phyloP scores from a whole-genome alignment of 1,140 invertebrate genomes.

The Drosophila sucinea region DNA sequence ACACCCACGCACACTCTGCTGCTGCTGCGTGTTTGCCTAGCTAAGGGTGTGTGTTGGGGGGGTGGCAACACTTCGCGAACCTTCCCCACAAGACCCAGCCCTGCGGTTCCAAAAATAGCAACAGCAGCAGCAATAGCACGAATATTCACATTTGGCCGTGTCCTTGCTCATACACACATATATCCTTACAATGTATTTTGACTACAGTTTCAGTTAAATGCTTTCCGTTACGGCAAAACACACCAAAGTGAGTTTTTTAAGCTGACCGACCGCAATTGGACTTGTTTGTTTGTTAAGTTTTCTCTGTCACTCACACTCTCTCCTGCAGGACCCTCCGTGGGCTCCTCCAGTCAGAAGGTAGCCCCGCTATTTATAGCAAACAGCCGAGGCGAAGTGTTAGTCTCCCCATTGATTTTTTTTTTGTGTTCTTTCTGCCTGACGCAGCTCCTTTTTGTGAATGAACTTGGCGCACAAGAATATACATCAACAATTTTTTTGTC shows the following conservation, averaged over 20 bases:
- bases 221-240: constrained; percentile 10
- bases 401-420: constrained; percentile 7
- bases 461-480: constrained; percentile 54
- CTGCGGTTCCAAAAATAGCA: constrained; percentile 70
- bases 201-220: constrained; percentile 21
- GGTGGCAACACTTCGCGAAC: constrained; percentile 1
- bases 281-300: constrained; percentile 40
- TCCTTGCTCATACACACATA: constrained; percentile 13
- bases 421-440: constrained; percentile 37
- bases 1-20: not conserved
- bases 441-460: constrained; percentile 71
- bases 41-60: not conserved
- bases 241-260: constrained; percentile 1
- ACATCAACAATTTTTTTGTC: constrained; percentile 41
- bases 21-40: not conserved
- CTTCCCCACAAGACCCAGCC: constrained; percentile 15
- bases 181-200: constrained; percentile 10
- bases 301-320: not conserved
- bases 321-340: not conserved
- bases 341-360: not conserved
- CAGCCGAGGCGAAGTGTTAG: not conserved
- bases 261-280: constrained; percentile 15
- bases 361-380: constrained; percentile 21
- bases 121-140: constrained; percentile 51
- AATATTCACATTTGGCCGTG: constrained; percentile 45